Base-by-base conservation (phyloP, 2,888 invertebrate species). In the Anoncus sp. region DNA sequence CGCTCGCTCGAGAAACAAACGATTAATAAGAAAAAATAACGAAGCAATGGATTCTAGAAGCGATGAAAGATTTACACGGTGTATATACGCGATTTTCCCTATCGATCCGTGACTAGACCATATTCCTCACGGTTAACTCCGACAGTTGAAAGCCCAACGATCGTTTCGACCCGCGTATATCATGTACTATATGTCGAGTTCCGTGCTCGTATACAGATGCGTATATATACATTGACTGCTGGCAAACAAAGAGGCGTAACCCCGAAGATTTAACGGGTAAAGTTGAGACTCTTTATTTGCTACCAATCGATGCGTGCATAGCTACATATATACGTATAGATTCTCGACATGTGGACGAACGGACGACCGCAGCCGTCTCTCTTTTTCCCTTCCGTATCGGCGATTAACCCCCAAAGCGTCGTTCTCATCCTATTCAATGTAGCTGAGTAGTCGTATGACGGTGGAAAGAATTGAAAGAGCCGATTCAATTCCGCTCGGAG, bases 391-490 rank as follows among this genome's bases (percentile, higher is more conserved):
- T 55, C 65, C 59, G 63, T 70, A 59, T 73, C 63, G 51, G 27
- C 70, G 74, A 78, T 78, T 74, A 78, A 78, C 78, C 78, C 70
- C 70, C 35, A 63, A 71, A 74, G 69, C 69, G 45, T 66, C 47
- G 47, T 75, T 66, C 74, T 22, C 60, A 38, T 74, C 38, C 78
- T 60, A 74, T 74, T 62, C 66, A 65, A 62, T 62, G 76, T 60
- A 55, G 31, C 43, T 24, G 22, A 9, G n/a, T 45, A 55, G 40
- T 53, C 49, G 40, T 57, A n/a, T n/a, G 45, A 16, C 73, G 60
- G 73, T 65, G 18, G 47, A 74, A 70, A 78, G 65, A 74, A 78
- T 74, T 73, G 74, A 78, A 75, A 74, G 70, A 75, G 74, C 74
- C 71, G 74, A 74, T 77, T 77, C 74, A 74, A 77, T 78, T 78